Evolutionary conservation across 2,797 vertebrate genomes (phyloP).

Genomic region (Megaceryle alcyon): DNA sequence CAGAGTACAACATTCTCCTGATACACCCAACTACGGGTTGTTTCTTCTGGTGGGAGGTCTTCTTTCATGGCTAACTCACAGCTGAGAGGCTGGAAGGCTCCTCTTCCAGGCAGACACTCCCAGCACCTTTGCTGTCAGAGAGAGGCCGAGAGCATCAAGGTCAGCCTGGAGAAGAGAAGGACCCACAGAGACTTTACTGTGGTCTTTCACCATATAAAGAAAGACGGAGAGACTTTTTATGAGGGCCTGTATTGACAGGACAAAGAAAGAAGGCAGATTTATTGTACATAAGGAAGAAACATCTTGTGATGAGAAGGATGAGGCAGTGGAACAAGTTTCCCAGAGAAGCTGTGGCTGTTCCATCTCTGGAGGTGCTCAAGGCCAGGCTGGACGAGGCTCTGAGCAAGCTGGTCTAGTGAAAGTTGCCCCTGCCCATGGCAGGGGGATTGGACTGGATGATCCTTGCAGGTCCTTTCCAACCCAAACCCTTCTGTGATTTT

Average conservation of each 20-base stretch:
- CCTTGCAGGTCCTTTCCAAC: background rate
- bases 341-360: background rate
- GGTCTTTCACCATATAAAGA: background rate
- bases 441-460: background rate
- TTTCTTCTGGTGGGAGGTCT: background rate
- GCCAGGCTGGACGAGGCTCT: background rate
- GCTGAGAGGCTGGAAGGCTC: background rate
- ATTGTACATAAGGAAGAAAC: background rate
- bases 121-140: background rate
- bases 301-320: background rate
- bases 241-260: background rate
- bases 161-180: background rate
- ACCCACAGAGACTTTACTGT: background rate
- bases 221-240: background rate
- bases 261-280: background rate
- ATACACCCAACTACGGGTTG: background rate
- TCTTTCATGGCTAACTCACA: background rate
- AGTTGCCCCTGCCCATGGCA: background rate
- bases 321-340: background rate
- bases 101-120: background rate
- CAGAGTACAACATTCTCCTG: rapidly evolving
- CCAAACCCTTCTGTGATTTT: background rate
- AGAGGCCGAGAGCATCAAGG: background rate
- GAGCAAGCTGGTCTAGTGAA: background rate
- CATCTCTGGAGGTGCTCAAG: background rate